A percentile compares a stretch with the other conserved stretches of the same genome.
phyloP scores from a whole-genome alignment of 2,113 vertebrate genomes.

The Forbesichthys papilliferus region DNA sequence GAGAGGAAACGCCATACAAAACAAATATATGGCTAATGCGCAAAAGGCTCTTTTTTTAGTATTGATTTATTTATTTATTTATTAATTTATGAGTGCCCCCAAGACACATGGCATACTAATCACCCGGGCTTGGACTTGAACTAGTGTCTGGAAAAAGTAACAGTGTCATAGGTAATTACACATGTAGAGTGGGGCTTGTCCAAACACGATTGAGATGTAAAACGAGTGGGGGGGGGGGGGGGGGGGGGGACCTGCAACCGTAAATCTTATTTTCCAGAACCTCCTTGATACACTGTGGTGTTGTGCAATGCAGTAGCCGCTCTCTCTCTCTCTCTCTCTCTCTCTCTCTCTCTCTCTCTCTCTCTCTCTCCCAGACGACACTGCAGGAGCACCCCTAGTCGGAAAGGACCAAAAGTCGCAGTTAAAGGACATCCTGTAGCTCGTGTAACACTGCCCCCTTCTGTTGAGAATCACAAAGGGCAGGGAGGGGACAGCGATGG shows the following conservation, averaged over 20 bases:
- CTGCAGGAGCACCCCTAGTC: conserved; percentile 65
- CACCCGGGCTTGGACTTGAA: conserved; percentile 51
- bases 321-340: conserved; percentile 12
- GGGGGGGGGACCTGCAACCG: conserved; percentile 33
- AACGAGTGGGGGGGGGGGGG: conserved; percentile 53
- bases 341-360: conserved; percentile 22
- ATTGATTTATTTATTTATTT: conserved; percentile 21
- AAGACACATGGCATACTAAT: conserved; percentile 70
- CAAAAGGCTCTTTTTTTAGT: conserved; percentile 10
- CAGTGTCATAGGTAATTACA: conserved; percentile 76
- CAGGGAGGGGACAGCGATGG: not conserved
- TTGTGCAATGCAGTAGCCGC: conserved; percentile 72
- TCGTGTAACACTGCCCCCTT: conserved; percentile 78
- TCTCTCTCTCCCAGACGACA: conserved; percentile 57
- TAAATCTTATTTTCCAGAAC: conserved; percentile 45
- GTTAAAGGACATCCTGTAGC: conserved; percentile 39
- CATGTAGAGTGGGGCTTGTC: conserved; percentile 66
- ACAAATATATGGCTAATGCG: conserved; percentile 66
- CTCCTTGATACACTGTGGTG: conserved; percentile 51
- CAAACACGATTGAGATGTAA: conserved; percentile 76
- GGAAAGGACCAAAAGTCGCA: conserved; percentile 65
- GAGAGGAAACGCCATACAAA: conserved; percentile 54
- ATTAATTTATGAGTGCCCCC: conserved; percentile 65
- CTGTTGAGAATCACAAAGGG: conserved; percentile 29
- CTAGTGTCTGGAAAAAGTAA: conserved; percentile 68